Percentiles rank a stretch among this genome's conserved stretches.
phyloP scores from a whole-genome alignment of 2,888 invertebrate species.

The Cataglyphis livida region DNA sequence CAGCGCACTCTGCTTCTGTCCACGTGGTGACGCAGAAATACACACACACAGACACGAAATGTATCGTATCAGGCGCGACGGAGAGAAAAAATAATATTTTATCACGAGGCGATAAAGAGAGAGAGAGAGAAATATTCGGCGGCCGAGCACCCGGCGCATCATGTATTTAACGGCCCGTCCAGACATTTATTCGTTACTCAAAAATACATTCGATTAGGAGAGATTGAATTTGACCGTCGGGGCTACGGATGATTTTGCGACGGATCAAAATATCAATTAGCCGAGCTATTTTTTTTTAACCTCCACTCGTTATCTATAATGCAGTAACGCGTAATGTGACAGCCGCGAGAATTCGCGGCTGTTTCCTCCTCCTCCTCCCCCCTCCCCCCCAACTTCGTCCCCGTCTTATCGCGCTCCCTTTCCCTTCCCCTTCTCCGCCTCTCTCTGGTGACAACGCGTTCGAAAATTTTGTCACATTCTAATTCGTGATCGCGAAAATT shows the following conservation, averaged over 20 bases:
- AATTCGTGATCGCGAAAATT: conserved; percentile 47
- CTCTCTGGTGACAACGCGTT: background rate
- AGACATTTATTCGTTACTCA: conserved; percentile 65
- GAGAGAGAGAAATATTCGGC: conserved; percentile 6
- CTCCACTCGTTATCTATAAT: conserved; percentile 67
- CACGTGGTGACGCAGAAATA: conserved; percentile 48
- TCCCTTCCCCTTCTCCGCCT: conserved; percentile 1
- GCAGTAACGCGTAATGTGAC: conserved; percentile 54
- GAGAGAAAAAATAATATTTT: conserved; percentile 51
- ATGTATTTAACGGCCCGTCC: conserved; percentile 60
- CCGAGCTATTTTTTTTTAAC: conserved; percentile 51
- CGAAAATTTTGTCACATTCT: conserved; percentile 47
- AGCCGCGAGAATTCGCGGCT: conserved; percentile 23
- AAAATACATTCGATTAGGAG: conserved; percentile 71
- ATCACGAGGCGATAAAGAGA: conserved; percentile 27
- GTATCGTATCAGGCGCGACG: conserved; percentile 9
- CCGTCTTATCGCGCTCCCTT: conserved; percentile 33
- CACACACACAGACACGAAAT: background rate
- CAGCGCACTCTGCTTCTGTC: conserved; percentile 53
- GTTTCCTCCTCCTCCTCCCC: background rate
- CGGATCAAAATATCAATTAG: conserved; percentile 73
- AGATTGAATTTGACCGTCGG: conserved; percentile 71
- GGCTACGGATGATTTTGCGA: conserved; percentile 54
- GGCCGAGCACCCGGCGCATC: conserved; percentile 50
- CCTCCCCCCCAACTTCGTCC: too few relatives aligned